Evolutionary conservation across 1,140 invertebrate species (phyloP), one percentile per base, ranked within the genome.

Genomic region (Pseudoatta argentina): DNA sequence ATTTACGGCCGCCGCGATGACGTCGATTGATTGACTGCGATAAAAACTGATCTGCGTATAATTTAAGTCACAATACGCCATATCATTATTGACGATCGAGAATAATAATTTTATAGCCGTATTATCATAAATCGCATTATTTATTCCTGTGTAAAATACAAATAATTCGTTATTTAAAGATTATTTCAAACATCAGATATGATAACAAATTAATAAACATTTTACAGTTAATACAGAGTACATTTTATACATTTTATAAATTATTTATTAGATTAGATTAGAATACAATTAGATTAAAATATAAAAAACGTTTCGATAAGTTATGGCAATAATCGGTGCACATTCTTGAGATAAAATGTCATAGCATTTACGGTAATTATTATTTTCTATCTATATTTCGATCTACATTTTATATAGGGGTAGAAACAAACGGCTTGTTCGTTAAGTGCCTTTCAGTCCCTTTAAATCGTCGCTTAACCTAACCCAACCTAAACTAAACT

Each of bases 381-480:
- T n/a, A 57, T 12, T 10, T 48, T n/a, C 8, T n/a, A 30, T 30
- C 6, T 73, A 6, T 34, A 51, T 51, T 64, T 12, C 10, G 3
- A 0, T 51, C 7, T 51, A 21, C 3, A 7, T 16, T 2, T 7
- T 14, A 59, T 30, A 5, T 2, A 21, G 34, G 21, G 10, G 14
- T 57, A 72, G 64, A 77, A 69, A 83, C 24, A 64, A 86, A 73
- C 8, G 10, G 18, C 66, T n/a, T 21, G 51, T 53, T 78, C 63
- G 27, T 79, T 78, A 77, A 27, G 16, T 30, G n/a, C 10, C 51
- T 64, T 72, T 85, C 81, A 48, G 85, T 85, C 79, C 87, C 83
- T 91, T 90, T 91, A 92, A 92, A 92, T 89, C 57, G 73, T 89
- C 66, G 71, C 87, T 73, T 81, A 91, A 87, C 89, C 89, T 91